Evolutionary conservation across 2,888 invertebrate species (phyloP).

Genomic region (Minunthozetes semirufus): DNA sequence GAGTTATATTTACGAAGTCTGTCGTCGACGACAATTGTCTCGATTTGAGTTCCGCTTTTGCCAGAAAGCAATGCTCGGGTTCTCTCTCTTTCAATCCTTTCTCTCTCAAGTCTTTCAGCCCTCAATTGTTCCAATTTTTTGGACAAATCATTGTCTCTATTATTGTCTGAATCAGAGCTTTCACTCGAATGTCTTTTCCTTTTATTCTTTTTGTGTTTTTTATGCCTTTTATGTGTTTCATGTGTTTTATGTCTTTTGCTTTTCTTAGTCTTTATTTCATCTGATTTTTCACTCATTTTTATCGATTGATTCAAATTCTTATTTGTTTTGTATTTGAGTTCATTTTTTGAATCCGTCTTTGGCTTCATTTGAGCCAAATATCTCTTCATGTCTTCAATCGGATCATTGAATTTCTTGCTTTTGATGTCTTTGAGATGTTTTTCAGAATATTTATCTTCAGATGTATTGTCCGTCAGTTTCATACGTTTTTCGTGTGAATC

Average conservation of each 20-base stretch:
- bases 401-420: constrained; percentile 26
- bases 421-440: constrained; percentile 29
- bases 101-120: constrained; percentile 70
- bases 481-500: constrained; percentile 32
- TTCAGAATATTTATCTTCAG: not conserved
- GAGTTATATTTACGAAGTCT: constrained; percentile 81
- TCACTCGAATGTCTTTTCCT: constrained; percentile 26
- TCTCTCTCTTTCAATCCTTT: constrained; percentile 66
- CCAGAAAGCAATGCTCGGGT: constrained; percentile 63
- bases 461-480: constrained; percentile 7
- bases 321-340: not conserved
- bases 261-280: not conserved
- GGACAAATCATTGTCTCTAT: not conserved
- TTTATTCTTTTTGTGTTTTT: constrained; percentile 34
- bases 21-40: constrained; percentile 44
- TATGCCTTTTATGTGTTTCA: constrained; percentile 31
- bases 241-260: constrained; percentile 31
- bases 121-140: constrained; percentile 55
- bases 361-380: constrained; percentile 36
- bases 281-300: not conserved
- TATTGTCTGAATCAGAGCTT: not conserved
- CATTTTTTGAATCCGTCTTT: not conserved
- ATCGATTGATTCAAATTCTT: not conserved
- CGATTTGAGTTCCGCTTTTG: constrained; percentile 46
- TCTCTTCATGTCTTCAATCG: constrained; percentile 34